Base-by-base conservation (phyloP, 2,113 vertebrate species). In the Dryoscopus gambensis region DNA sequence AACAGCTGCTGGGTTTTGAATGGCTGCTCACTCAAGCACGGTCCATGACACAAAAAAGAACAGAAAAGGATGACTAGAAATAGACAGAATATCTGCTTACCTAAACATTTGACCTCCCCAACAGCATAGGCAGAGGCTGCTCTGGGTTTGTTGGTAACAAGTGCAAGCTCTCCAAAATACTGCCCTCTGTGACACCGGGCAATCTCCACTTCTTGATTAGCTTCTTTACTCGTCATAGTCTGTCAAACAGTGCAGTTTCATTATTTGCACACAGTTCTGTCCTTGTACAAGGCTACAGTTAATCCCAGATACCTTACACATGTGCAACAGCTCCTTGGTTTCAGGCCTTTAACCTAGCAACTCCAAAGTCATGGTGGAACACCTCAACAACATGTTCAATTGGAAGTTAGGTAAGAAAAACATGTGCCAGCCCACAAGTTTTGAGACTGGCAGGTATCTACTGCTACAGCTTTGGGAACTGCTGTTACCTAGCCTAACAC, bases 81-180 rank as follows among this genome's bases (percentile, higher is more conserved):
- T 60, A n/a, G n/a, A 94, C 28, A 71, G 56, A 96, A 33, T 39
- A 56, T 57, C 44, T 91, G 92, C 97, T 98, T 98, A 99, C 99
- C 99, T 98, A 99, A 98, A 98, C 98, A 99, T 95, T 99, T 99
- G 97, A 99, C 98, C 31, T 98, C 97, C 62, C 99, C 99, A 89
- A 98, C 98, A 69, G 99, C 99, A 71, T 99, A 99, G 70, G 98
- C 99, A 35, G 99, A 99, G 95, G 99, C 99, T 62, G 99, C 99
- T 94, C 99, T 98, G 93, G 99, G 99, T 97, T 99, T 99, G 98
- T 99, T 99, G 96, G 99, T 99, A 98, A 99, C 99, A 67, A 99
- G 97, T 84, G 99, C 99, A 96, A 99, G 98, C 95, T 99, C 99
- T 97, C 99, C 99, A 76, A 99, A 99, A 98, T 99, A 99, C 56